These are phyloP conservation scores for Gulo gulo DNA, from an alignment of 2,113 vertebrate species.

Conservation along the genomic window DNA sequence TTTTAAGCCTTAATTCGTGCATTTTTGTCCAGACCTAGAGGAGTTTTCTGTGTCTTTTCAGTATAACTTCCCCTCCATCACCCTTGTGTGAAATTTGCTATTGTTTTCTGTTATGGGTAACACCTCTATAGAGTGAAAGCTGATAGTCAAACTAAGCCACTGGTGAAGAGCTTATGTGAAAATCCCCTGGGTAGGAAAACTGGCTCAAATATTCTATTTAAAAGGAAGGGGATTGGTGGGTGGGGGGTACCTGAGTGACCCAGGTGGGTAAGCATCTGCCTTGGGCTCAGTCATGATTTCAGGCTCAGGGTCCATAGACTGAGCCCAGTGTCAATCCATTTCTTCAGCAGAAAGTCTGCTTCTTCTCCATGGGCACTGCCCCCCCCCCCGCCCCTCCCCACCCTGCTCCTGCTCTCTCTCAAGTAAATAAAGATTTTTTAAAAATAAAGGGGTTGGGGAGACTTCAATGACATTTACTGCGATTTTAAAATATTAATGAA, in stretches of 20 bases:
- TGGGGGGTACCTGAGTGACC: background rate
- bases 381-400: fast-evolving
- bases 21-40: background rate
- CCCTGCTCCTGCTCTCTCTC: background rate
- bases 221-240: background rate
- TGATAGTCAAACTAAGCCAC: background rate
- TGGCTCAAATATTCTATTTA: background rate
- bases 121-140: background rate
- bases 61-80: background rate
- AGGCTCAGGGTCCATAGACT: background rate
- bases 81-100: background rate
- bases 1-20: constrained; percentile 8
- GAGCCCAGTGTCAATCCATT: background rate
- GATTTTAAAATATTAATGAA: constrained; percentile 13
- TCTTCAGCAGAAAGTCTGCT: background rate
- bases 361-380: background rate
- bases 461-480: background rate
- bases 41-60: background rate
- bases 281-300: background rate
- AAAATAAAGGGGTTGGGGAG: background rate
- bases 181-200: background rate
- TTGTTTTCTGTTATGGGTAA: background rate
- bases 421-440: background rate
- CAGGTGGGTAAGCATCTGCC: background rate
- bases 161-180: background rate